Conservation (phyloP, 2,797 vertebrate genomes). For the Malacoctenus gilli region DNA sequence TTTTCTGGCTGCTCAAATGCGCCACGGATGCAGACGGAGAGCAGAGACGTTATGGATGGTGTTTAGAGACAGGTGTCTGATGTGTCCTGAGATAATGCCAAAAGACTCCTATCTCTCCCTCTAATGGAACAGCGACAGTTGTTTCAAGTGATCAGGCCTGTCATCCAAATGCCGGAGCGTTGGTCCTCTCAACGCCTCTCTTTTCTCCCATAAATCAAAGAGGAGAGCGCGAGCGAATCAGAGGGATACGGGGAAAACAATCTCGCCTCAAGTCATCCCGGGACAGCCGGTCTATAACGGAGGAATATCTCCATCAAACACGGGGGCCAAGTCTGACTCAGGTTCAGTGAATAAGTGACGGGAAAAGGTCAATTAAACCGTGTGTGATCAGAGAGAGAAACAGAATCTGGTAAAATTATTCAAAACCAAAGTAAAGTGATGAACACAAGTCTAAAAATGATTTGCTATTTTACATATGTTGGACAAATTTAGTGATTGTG, state of each 20-base stretch:
- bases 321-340: slow-evolving; percentile 15
- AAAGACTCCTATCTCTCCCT: slow-evolving; percentile 67
- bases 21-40: slow-evolving; percentile 35
- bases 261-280: slow-evolving; percentile 40
- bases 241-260: slow-evolving; percentile 45
- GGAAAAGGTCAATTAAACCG: slow-evolving; percentile 30
- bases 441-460: too few relatives aligned
- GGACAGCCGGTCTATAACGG: slow-evolving; percentile 37
- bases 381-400: slow-evolving; percentile 27
- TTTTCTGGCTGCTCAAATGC: slow-evolving; percentile 46
- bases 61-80: slow-evolving; percentile 79
- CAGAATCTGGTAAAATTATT: slow-evolving; percentile 28
- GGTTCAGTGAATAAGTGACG: slow-evolving; percentile 16
- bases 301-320: slow-evolving; percentile 34
- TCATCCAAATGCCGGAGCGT: slow-evolving; percentile 67
- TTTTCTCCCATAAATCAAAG: slow-evolving; percentile 69
- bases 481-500: too few relatives aligned
- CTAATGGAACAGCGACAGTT: slow-evolving; percentile 73
- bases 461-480: too few relatives aligned
- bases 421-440: too few relatives aligned
- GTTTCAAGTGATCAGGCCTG: slow-evolving; percentile 75
- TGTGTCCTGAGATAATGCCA: slow-evolving; percentile 75
- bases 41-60: slow-evolving; percentile 68
- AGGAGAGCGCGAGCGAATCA: slow-evolving; percentile 35
- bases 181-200: slow-evolving; percentile 63